phyloP scores from a whole-genome alignment of 2,797 vertebrate species.

The Argyrosomus regius region DNA sequence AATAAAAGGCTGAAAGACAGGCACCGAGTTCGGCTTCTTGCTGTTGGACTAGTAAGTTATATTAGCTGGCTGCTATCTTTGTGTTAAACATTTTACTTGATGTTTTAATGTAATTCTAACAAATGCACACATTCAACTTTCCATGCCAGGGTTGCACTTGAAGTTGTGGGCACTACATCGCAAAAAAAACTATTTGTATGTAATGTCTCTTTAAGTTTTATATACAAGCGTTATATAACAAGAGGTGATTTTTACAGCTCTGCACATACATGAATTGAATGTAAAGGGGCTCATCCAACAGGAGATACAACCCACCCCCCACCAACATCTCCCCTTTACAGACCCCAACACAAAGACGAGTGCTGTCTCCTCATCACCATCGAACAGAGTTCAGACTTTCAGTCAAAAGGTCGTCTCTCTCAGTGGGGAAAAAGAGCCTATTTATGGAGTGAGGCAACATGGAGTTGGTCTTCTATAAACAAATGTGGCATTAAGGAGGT shows the following conservation, averaged over 20 bases:
- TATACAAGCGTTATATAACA: background rate
- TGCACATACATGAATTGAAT: background rate
- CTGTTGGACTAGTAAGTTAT: no score
- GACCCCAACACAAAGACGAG: conserved; percentile 46
- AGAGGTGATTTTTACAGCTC: background rate
- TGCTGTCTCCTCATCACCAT: conserved; percentile 15
- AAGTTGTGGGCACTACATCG: no score
- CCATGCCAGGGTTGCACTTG: no score
- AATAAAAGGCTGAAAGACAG: no score
- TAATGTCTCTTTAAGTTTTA: no score
- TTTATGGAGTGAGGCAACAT: conserved; percentile 55
- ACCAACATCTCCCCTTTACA: background rate
- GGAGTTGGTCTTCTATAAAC: conserved; percentile 56
- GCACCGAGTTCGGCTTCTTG: no score
- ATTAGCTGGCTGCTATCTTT: no score
- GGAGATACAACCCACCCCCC: conserved; percentile 37
- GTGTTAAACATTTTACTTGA: no score
- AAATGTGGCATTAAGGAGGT: conserved; percentile 58
- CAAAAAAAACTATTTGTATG: no score
- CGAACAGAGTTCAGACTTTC: conserved; percentile 44
- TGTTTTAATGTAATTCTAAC: no score
- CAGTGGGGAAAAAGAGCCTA: conserved; percentile 43
- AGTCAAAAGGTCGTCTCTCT: conserved; percentile 32
- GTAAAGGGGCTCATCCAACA: conserved; percentile 58
- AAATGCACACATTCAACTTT: no score